Conservation (phyloP, 2,113 vertebrate genomes). For the Dipodomys ordii region DNA sequence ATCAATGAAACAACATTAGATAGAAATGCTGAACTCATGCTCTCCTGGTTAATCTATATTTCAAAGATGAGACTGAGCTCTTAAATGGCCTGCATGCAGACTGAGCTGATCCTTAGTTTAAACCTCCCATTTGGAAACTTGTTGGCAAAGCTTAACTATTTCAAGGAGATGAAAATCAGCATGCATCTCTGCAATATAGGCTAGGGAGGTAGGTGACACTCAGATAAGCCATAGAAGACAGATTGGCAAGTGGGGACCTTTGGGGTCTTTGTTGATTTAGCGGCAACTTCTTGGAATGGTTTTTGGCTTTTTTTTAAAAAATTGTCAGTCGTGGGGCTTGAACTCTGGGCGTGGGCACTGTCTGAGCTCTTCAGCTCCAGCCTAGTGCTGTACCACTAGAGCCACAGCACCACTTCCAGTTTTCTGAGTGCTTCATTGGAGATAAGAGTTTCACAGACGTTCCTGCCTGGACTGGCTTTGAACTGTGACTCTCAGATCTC, state of each 20-base stretch:
- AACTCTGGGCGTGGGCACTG: too few species aligned
- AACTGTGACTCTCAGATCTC: too few species aligned
- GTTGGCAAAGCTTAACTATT: constrained; percentile 86
- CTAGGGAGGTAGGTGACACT: not conserved
- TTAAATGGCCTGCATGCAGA: constrained; percentile 85
- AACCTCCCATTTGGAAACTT: constrained; percentile 83
- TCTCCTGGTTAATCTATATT: constrained; percentile 87
- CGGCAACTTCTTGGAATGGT: not conserved
- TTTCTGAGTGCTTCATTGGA: too few species aligned
- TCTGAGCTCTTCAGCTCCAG: too few species aligned
- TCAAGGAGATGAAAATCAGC: constrained; percentile 81
- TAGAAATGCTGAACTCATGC: constrained; percentile 88
- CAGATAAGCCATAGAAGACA: not conserved
- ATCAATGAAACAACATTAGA: constrained; percentile 88
- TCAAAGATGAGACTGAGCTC: constrained; percentile 85
- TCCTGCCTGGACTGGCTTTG: too few species aligned
- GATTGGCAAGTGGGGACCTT: not conserved
- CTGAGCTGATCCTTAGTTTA: constrained; percentile 83
- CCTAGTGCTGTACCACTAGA: too few species aligned
- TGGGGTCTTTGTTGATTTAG: not conserved
- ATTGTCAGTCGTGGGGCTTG: too few species aligned
- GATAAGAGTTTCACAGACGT: too few species aligned
- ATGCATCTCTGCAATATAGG: constrained; percentile 77
- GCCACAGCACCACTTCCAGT: too few species aligned
- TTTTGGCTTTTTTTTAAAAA: not conserved